Percentiles rank a stretch among this genome's conserved stretches.
Conservation (phyloP, 37 sponge, comb jelly and placozoan species). For the Dysidea cf. avara region DNA sequence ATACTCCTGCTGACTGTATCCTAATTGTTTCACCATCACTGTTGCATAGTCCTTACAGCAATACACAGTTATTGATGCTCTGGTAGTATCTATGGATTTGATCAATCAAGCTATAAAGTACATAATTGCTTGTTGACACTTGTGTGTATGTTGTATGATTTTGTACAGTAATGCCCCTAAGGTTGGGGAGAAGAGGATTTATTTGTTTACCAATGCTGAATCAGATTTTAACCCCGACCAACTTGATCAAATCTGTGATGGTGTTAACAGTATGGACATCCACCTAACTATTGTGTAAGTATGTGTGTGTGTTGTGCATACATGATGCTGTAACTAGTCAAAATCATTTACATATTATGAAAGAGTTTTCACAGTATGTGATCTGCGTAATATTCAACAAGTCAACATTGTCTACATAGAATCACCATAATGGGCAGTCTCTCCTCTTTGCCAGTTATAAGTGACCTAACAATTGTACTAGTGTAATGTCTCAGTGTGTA, state of each 20-base stretch:
- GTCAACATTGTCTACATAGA: too few species aligned
- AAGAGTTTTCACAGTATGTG: background rate
- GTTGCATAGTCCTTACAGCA: too few species aligned
- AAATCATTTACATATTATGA: background rate
- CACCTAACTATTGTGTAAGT: slow-evolving; percentile 78
- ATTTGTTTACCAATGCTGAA: slow-evolving; percentile 81
- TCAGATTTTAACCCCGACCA: slow-evolving; percentile 73
- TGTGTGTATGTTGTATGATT: background rate
- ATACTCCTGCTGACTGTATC: slow-evolving; percentile 85
- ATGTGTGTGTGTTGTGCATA: background rate
- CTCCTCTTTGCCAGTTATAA: background rate
- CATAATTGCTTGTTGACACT: background rate
- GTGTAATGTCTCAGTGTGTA: background rate
- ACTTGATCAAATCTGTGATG: slow-evolving; percentile 58
- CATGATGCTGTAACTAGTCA: background rate
- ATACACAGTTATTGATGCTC: slow-evolving; percentile 78
- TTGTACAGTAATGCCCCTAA: slow-evolving; percentile 24
- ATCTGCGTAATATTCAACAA: too few species aligned
- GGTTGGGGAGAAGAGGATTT: slow-evolving; percentile 75
- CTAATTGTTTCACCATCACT: background rate
- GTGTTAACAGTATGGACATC: slow-evolving; percentile 51
- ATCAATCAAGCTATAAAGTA: slow-evolving; percentile 35
- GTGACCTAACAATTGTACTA: background rate
- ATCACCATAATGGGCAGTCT: background rate
- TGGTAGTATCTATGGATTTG: slow-evolving; percentile 88